Percentiles rank a stretch among this genome's conserved stretches.
Evolutionary conservation across 2,113 vertebrate genomes (phyloP).

Genomic region (Lycaon pictus): DNA sequence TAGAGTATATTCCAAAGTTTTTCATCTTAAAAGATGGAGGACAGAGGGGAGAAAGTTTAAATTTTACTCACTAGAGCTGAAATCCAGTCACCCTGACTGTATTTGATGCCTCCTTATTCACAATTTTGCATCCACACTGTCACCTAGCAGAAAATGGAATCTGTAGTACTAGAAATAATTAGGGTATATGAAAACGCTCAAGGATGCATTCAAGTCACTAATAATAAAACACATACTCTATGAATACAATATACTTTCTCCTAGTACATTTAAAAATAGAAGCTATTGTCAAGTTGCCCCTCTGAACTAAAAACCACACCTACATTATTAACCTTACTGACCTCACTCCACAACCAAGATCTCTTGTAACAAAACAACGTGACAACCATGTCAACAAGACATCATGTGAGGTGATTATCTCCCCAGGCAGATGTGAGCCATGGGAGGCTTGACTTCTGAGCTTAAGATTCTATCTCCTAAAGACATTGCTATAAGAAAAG

Average conservation of each 20-base stretch:
- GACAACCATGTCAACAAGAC: background rate
- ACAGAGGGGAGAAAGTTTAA: background rate
- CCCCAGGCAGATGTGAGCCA: background rate
- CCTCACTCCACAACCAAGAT: background rate
- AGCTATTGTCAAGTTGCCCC: background rate
- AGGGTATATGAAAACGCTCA: background rate
- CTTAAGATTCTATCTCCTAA: background rate
- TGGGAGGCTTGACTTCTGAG: background rate
- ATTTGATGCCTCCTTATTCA: conserved; percentile 31
- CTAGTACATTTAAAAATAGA: conserved; percentile 3
- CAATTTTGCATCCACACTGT: background rate
- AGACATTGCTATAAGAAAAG: background rate
- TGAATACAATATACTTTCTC: conserved; percentile 10
- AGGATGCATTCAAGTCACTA: background rate
- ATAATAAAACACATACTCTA: background rate
- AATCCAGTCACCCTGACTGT: background rate
- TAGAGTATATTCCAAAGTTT: background rate
- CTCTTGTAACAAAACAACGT: background rate
- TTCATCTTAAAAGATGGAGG: conserved; percentile 32
- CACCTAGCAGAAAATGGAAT: conserved; percentile 21
- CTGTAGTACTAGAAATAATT: background rate
- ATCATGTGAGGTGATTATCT: background rate
- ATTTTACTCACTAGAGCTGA: conserved; percentile 24
- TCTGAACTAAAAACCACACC: conserved; percentile 14
- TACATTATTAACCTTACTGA: conserved; percentile 44